Base-by-base conservation (phyloP, 1,140 invertebrate species). In the Epicauta chinensis region DNA sequence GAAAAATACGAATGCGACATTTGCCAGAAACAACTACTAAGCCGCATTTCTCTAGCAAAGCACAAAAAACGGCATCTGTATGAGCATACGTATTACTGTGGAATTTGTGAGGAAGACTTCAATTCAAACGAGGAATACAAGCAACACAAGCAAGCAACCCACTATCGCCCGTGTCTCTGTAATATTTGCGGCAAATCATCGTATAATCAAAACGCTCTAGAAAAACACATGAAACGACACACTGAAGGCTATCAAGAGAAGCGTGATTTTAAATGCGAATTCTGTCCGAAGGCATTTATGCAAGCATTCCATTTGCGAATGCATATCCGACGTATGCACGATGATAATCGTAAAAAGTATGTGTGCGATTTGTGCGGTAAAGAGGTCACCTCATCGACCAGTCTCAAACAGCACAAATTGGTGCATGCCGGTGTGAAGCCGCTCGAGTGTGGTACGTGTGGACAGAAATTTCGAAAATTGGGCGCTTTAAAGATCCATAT, bases 401-500 rank as follows among this genome's bases (percentile, higher is more conserved):
- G 52, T 15, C 36, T 60, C 10, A 55, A 50, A 4, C 50, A 58
- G 5, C 59, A 60, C 37, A 49, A 46, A 17, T 30, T 45, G 12
- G 48, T 41, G 6, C 58, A 60, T 17, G 31, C 34, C 5, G 42
- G 51, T 5, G 52, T 59, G 31, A 49, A 59, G 13, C 48, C 52
- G 1, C 51, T 57, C 31, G 41, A 42, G 2, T 66, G 64, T 41
- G 44, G 54, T 7, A 32, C 52, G 6, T 66, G 64, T 47, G 60
- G 55, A 2, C 50, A 53, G 16, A 56, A 35, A 1, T 66, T 85
- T 56, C 81, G 83, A 7, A 82, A 82, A 64, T 82, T 80, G 45
- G 81, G 80, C 59, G 87, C 88, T 62, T 62, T 84, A 10, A 81
- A 81, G 59, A 81, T 81, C 14, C 87, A 90, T 64, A 84, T 87